phyloP scores from a whole-genome alignment of 37 sponge, comb jelly and placozoan species.

The Hexactinellida sp. region DNA sequence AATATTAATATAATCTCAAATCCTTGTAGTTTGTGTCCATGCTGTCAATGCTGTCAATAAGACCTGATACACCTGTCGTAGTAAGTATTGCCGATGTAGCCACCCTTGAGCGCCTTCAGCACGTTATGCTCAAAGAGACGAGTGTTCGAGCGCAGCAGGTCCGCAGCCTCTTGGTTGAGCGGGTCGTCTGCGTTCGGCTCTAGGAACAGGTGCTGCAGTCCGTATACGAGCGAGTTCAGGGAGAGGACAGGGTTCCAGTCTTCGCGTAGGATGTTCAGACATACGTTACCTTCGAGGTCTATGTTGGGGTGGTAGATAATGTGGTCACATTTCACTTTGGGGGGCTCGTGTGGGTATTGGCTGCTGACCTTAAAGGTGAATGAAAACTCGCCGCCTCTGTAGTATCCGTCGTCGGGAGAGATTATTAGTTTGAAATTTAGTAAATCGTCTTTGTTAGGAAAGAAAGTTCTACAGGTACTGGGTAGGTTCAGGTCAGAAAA shows the following conservation, averaged over 20 bases:
- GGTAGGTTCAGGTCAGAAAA: slow-evolving; percentile 79
- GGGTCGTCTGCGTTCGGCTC: slow-evolving; percentile 93
- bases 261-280: slow-evolving; percentile 89
- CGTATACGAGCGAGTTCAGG: slow-evolving; percentile 83
- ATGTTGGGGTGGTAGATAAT: slow-evolving; percentile 94
- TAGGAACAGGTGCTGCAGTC: slow-evolving; percentile 79
- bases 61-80: slow-evolving; percentile 65
- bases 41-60: too few relatives aligned
- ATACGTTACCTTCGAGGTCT: slow-evolving; percentile 90
- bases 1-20: too few relatives aligned
- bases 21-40: too few relatives aligned
- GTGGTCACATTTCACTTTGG: slow-evolving; percentile 86
- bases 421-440: slow-evolving; percentile 81
- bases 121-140: slow-evolving; percentile 93
- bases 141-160: slow-evolving; percentile 59
- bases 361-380: slow-evolving; percentile 69
- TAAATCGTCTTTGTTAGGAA: slow-evolving; percentile 82
- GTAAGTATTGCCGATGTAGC: slow-evolving; percentile 69
- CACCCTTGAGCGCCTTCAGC: slow-evolving; percentile 78
- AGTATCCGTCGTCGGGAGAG: slow-evolving; percentile 92
- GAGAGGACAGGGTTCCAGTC: slow-evolving; percentile 96
- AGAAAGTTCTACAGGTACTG: slow-evolving; percentile 73
- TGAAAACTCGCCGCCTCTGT: slow-evolving; percentile 72
- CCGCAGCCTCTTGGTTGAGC: slow-evolving; percentile 91
- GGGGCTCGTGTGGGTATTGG: slow-evolving; percentile 83